Evolutionary conservation across 2,797 vertebrate species (phyloP), one percentile per base, ranked within the genome.

Genomic region (Megaceryle alcyon): DNA sequence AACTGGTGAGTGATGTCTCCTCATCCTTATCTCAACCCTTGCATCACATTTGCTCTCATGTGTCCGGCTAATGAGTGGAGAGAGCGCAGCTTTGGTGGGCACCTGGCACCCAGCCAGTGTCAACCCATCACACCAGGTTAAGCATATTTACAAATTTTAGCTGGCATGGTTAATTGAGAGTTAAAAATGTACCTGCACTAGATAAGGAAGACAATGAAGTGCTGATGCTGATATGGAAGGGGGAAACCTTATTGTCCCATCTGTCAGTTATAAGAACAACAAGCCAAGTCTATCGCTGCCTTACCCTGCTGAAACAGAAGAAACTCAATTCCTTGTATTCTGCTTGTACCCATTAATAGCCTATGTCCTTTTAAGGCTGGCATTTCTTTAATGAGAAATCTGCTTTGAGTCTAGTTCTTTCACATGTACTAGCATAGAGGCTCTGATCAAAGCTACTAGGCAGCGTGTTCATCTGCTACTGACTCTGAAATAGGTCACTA

Each of bases 281-380:
- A 79, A 63, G 17, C 13, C 59, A 89, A 44, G 29, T 73, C 86
- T 72, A 65, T 19, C 48, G 60, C 23, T 73, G 75, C 56, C 60
- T 76, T 63, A 82, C 29, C 29, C 78, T 57, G 51, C 73, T 49
- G 51, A 88, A 68, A 46, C 49, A 92, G 64, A 83, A 81, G 29
- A 61, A 43, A 51, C 33, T 88, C 10, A 73, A 70, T 96, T 95
- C 75, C 73, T 86, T 23, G 25, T 70, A 71, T 89, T 94, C 44
- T 91, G 31, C 64, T 70, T 64, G 68, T 48, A 80, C 11, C 66
- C 84, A 87, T 85, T 82, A 94, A 95, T 64, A 94, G 79, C 53
- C 53, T 37, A 28, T n/a, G 87, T 46, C 88, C 28, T 92, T 82
- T 63, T 63, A 92, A 91, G 17, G 37, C 25, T 60, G 25, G 59